Evolutionary conservation across 2,113 vertebrate genomes (phyloP).

Genomic region (Cranoglanis bouderius): DNA sequence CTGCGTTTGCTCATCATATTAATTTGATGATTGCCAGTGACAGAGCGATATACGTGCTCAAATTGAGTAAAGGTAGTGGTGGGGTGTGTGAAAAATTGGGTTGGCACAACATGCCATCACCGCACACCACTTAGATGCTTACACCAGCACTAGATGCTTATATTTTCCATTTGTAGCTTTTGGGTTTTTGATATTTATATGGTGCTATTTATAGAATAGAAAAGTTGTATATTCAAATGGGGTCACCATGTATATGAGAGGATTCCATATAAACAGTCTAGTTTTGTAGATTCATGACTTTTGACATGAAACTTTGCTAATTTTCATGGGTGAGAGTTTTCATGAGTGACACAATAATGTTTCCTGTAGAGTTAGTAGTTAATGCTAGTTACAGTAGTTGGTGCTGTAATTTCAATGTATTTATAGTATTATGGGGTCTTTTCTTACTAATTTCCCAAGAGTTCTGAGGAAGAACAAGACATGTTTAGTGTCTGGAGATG

Average conservation of each 20-base stretch:
- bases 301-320: background rate
- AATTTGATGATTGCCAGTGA: slow-evolving; percentile 64
- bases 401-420: background rate
- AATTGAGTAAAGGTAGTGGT: slow-evolving; percentile 43
- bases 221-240: background rate
- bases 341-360: background rate
- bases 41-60: slow-evolving; percentile 54
- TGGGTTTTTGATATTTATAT: background rate
- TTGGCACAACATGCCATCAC: slow-evolving; percentile 21
- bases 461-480: background rate
- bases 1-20: slow-evolving; percentile 61
- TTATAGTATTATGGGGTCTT: background rate
- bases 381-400: background rate
- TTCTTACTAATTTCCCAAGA: background rate
- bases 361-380: background rate
- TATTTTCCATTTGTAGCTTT: background rate
- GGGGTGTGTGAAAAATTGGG: slow-evolving; percentile 21
- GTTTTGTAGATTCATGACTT: background rate
- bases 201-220: background rate
- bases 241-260: background rate
- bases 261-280: background rate
- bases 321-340: background rate
- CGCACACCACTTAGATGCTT: background rate
- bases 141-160: background rate
- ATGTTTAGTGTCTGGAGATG: background rate